Conservation (phyloP, 2,888 invertebrate genomes). For the Caenorhabditis doughertyi region DNA sequence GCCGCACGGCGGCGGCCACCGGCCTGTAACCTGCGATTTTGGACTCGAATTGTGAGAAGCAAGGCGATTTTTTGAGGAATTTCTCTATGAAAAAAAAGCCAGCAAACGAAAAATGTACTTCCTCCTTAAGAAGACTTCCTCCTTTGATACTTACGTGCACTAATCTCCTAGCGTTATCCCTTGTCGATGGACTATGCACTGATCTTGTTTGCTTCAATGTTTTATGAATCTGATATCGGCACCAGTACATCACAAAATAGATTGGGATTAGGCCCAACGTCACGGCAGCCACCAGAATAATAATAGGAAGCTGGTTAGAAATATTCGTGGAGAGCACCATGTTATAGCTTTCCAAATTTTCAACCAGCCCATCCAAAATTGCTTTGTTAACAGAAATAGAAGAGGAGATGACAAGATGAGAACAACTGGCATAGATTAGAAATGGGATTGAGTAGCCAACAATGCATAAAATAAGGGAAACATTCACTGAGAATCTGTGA, state of each 20-base stretch:
- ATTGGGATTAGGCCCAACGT: slow-evolving; percentile 49
- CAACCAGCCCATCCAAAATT: slow-evolving; percentile 35
- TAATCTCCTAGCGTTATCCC: slow-evolving; percentile 50
- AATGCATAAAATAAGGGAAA: slow-evolving; percentile 40
- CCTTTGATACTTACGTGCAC: slow-evolving; percentile 36
- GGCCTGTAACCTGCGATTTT: no score
- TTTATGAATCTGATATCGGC: slow-evolving; percentile 50
- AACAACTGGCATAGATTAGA: slow-evolving; percentile 37
- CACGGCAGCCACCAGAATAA: slow-evolving; percentile 29
- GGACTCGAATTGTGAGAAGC: no score
- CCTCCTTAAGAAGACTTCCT: neutral
- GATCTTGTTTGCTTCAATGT: slow-evolving; percentile 45
- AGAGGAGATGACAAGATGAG: slow-evolving; percentile 1
- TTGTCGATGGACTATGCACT: slow-evolving; percentile 56
- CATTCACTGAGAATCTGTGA: slow-evolving; percentile 30
- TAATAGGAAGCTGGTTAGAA: slow-evolving; percentile 37
- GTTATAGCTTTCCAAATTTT: slow-evolving; percentile 39
- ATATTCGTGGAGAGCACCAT: slow-evolving; percentile 55
- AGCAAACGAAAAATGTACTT: neutral
- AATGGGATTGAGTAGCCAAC: slow-evolving; percentile 50
- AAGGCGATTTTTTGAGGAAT: no score
- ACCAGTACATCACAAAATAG: slow-evolving; percentile 63
- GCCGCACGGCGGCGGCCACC: no score
- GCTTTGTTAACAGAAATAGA: slow-evolving; percentile 12
- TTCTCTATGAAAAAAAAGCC: no score